Evolutionary conservation across 2,797 vertebrate species (phyloP), one percentile per base, ranked within the genome.

Genomic region (Orestias chungarensis): DNA sequence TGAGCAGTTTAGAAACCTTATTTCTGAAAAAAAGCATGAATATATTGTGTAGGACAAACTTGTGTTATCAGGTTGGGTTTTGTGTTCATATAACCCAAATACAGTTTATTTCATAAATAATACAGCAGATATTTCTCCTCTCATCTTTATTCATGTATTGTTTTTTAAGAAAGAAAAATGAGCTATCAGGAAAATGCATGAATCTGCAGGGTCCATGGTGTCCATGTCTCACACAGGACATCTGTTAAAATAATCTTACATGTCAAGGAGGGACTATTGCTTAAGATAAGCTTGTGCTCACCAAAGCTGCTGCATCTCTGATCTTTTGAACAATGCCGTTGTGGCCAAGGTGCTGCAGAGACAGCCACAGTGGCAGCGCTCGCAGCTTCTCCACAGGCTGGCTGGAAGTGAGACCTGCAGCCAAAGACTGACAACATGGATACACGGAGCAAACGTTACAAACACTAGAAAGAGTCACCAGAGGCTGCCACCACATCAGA

Each of bases 321-420:
- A 99, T 97, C 87, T 95, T 96, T 78, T 97, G 92, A 61, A 98
- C 93, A 47, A 97, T 97, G 42, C 96, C 96, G 70, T 96, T 95
- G 0, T 98, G 96, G 38, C 98, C 98, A 6, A 98, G 93, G 86
- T 97, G 95, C 89, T 99, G 98, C 86, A 99, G 84, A 54, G 97
- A 98, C 18, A 99, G 93, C 97, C 98, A 99, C 44, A 99, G 94
- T 0, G 98, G 97, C 74, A 99, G 91, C 0, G 97, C 96, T 46
- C 96, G 96, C 17, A 99, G 96, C 89, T 97, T 98, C 82, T 97
- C 96, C 29, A 95, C 94, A 0, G 96, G 96, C 75, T 96, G 96
- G 79, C 96, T 98, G 18, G 96, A 97, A 0, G 96, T 97, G 82
- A 99, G 91, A 68, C 98, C 97, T 1, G 98, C 96, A 78, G 96